Evolutionary conservation across 2,888 invertebrate genomes (phyloP).

Genomic region (Conus canariensis): DNA sequence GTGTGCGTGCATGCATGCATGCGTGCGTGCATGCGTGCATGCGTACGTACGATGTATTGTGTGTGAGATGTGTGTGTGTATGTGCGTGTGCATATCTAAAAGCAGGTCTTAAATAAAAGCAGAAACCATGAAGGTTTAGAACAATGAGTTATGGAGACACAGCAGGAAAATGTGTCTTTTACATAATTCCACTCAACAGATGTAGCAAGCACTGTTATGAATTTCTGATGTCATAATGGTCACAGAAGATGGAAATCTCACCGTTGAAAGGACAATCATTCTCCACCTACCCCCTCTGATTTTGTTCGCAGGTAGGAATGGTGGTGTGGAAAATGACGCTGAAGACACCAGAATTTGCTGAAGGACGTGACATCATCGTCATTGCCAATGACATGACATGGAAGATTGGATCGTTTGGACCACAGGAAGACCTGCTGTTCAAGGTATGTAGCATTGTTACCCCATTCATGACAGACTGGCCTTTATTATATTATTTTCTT

Average conservation of each 20-base stretch:
- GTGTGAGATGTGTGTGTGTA: too few species aligned
- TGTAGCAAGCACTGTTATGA: too few species aligned
- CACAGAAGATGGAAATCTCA: too few species aligned
- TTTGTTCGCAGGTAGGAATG: conserved; percentile 87
- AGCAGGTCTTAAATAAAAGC: too few species aligned
- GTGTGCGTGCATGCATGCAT: not conserved
- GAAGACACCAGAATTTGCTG: conserved; percentile 95
- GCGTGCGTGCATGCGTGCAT: not conserved
- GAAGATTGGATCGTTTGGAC: conserved; percentile 96
- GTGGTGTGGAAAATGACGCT: conserved; percentile 97
- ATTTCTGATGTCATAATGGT: too few species aligned
- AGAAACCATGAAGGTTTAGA: too few species aligned
- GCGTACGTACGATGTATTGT: not conserved
- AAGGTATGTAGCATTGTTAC: conserved; percentile 71
- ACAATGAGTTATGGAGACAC: not conserved
- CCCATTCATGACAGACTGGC: too few species aligned
- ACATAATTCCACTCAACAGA: too few species aligned
- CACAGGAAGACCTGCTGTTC: conserved; percentile 94
- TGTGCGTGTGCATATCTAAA: not conserved
- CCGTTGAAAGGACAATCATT: too few species aligned
- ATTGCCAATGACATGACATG: conserved; percentile 99
- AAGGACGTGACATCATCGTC: conserved; percentile 93
- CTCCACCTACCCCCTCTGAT: too few species aligned
- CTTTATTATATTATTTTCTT: too few species aligned
- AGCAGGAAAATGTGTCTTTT: not conserved